Base-by-base conservation (phyloP, 1,140 invertebrate genomes). In the Ips typographus region DNA sequence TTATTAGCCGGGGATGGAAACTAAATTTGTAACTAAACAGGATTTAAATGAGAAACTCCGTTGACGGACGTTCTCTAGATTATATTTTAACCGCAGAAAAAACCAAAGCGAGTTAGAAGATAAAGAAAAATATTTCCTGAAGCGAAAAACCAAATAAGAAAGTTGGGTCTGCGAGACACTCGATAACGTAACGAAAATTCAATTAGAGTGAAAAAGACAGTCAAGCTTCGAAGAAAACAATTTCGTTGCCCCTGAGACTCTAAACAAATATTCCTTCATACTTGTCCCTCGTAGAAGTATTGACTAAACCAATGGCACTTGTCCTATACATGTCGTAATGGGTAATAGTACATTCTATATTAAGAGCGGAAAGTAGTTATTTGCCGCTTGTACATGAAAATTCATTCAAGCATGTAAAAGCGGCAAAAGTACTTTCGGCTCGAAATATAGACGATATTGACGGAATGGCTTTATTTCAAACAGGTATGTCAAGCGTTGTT, bases 111-210 rank as follows among this genome's bases (percentile, higher is more conserved):
- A 22, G 8, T 36, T 37, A 55, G 52, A 55, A 55, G 37, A 1
- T 38, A 55, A 55, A 47, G 44, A 47, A 47, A 55, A 36, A 38
- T 55, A 55, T 36, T 55, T 55, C n/a, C 37, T 55, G 52, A 5
- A 55, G 52, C 37, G 52, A 55, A 55, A 2, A 22, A 7, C 52
- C 5, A 55, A 55, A 55, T 55, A 55, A 55, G 6, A 49, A 55
- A 55, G 8, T 55, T 38, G 36, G 37, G 52, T 2, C 52, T 55
- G 52, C n/a, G 37, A 55, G 52, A 37, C 37, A 55, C n/a, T 36
- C 52, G 52, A 55, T 55, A 55, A 55, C 2, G 52, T 55, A 55
- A n/a, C 52, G 4, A 55, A 55, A 55, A 55, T 55, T 55, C 52
- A 55, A 55, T 55, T 55, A 55, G 8, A 37, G 8, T 37, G 36